Percentiles rank a stretch among this genome's conserved stretches.
Conservation (phyloP, 2,888 invertebrate genomes). For the Gerris lacustris region DNA sequence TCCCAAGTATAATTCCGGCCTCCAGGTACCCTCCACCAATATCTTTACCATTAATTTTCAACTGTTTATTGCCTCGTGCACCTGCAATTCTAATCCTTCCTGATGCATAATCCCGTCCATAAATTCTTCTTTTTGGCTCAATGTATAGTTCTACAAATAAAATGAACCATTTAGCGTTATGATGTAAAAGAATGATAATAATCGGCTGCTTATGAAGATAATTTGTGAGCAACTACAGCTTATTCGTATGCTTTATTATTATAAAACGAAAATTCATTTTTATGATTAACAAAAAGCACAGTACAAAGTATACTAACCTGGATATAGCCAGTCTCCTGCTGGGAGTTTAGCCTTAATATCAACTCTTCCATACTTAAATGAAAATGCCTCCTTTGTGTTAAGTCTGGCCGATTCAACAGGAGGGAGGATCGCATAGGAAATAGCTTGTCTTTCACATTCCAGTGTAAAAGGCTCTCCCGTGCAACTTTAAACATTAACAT, state of each 20-base stretch:
- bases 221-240: too few relatives aligned
- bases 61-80: constrained; percentile 38
- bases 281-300: too few relatives aligned
- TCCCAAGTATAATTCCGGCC: constrained; percentile 33
- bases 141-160: constrained; percentile 37
- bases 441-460: constrained; percentile 25
- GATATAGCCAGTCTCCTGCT: constrained; percentile 64
- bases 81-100: constrained; percentile 44
- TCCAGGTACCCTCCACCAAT: constrained; percentile 33
- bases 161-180: not conserved
- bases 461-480: constrained; percentile 22
- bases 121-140: constrained; percentile 33
- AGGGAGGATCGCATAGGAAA: constrained; percentile 47
- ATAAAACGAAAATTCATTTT: too few relatives aligned
- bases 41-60: constrained; percentile 23
- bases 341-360: constrained; percentile 59
- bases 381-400: constrained; percentile 48
- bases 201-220: too few relatives aligned
- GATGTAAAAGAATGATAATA: too few relatives aligned
- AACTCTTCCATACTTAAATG: constrained; percentile 56
- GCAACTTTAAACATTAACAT: constrained; percentile 19
- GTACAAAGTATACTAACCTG: constrained; percentile 42
- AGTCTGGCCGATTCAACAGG: constrained; percentile 54
- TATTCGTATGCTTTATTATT: too few relatives aligned
- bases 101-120: constrained; percentile 35